Evolutionary conservation across 1,140 invertebrate species (phyloP).

Genomic region (Drosophila sp.): DNA sequence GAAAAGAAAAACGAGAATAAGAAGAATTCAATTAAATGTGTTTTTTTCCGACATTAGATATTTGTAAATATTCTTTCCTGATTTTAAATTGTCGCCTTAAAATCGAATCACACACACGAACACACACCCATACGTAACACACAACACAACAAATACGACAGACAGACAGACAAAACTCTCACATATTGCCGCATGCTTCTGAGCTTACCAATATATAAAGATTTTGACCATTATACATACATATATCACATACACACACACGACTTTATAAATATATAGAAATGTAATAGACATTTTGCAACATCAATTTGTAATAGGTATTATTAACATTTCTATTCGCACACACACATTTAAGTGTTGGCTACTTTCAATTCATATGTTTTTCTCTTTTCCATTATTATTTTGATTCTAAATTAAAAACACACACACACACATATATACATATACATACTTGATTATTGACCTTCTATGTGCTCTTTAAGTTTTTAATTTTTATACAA

Average conservation of each 20-base stretch:
- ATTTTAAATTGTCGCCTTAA: conserved; percentile 68
- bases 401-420: conserved; percentile 54
- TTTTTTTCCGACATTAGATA: conserved; percentile 64
- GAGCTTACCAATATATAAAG: conserved; percentile 58
- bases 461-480: conserved; percentile 57
- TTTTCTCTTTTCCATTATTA: conserved; percentile 19
- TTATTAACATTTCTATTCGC: conserved; percentile 41
- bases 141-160: not conserved
- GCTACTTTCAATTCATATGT: not conserved
- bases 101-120: conserved; percentile 44
- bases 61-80: conserved; percentile 70
- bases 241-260: conserved; percentile 4
- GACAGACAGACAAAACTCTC: conserved; percentile 15
- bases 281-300: conserved; percentile 34
- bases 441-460: conserved; percentile 33
- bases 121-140: conserved; percentile 14
- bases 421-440: conserved; percentile 22
- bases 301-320: conserved; percentile 53
- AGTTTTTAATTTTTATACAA: conserved; percentile 67
- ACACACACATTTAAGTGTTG: conserved; percentile 61
- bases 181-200: conserved; percentile 33
- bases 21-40: conserved; percentile 47
- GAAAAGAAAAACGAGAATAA: not conserved
- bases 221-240: conserved; percentile 23
- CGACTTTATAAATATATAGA: conserved; percentile 28